phyloP scores from a whole-genome alignment of 2,797 vertebrate genomes.

The Melanotaenia parkinsoni region DNA sequence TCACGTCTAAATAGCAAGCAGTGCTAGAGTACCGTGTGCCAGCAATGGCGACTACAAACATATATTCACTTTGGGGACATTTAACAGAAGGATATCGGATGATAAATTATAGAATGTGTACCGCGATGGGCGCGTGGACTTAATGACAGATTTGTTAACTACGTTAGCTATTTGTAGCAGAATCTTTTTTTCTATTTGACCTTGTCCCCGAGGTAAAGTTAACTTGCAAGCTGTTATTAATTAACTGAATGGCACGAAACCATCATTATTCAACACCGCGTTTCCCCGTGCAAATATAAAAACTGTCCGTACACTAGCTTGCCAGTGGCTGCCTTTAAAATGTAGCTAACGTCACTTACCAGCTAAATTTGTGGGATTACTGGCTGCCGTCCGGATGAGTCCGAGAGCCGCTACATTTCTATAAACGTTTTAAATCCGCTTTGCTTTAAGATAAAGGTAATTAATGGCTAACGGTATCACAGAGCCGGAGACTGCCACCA shows the following conservation, averaged over 20 bases:
- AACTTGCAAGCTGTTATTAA: conserved; percentile 13
- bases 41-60: conserved; percentile 21
- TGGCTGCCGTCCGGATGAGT: conserved; percentile 21
- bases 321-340: not conserved
- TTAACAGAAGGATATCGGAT: too few species aligned
- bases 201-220: conserved; percentile 25
- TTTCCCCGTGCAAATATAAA: not conserved
- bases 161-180: conserved; percentile 46
- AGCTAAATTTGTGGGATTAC: conserved; percentile 38
- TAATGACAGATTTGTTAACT: conserved; percentile 31
- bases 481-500: not conserved
- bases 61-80: not conserved
- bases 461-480: not conserved
- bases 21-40: not conserved
- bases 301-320: not conserved
- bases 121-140: not conserved
- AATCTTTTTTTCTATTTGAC: conserved; percentile 24
- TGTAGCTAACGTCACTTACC: conserved; percentile 57
- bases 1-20: not conserved
- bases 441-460: not conserved
- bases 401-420: conserved; percentile 34
- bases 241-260: not conserved
- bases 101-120: conserved; percentile 24
- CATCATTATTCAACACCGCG: not conserved
- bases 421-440: not conserved